phyloP scores from a whole-genome alignment of 2,888 invertebrate species.

The Caenorhabditis sinica region DNA sequence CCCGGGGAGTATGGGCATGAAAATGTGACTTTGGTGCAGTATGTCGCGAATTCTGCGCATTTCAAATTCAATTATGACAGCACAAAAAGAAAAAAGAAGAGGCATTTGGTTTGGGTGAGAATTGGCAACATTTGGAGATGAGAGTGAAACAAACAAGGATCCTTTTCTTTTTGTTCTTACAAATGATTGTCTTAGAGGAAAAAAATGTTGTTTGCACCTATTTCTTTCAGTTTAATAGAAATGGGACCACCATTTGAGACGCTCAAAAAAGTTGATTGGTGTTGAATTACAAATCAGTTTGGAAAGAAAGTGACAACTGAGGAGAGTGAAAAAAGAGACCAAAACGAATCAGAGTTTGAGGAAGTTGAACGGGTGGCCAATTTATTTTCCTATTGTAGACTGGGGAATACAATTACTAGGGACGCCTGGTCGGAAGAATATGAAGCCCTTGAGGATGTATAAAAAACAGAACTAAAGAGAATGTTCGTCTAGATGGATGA shows the following conservation, averaged over 20 bases:
- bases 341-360: not conserved
- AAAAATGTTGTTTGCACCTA: constrained; percentile 23
- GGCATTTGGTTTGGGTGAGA: constrained; percentile 28
- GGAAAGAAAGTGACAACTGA: not conserved
- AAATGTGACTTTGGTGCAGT: constrained; percentile 61
- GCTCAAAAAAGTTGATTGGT: constrained; percentile 47
- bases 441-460: constrained; percentile 2
- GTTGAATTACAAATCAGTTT: constrained; percentile 59
- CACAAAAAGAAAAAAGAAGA: constrained; percentile 43
- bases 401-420: constrained; percentile 10
- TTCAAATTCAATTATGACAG: constrained; percentile 61
- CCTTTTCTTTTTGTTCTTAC: too few relatives aligned
- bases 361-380: not conserved
- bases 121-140: constrained; percentile 3
- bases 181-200: not conserved
- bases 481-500: too few relatives aligned
- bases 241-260: not conserved
- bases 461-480: too few relatives aligned
- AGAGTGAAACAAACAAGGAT: constrained; percentile 10
- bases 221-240: constrained; percentile 3
- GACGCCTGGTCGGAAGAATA: not conserved
- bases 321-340: too few relatives aligned
- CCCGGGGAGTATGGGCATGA: constrained; percentile 37
- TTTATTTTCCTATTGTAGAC: not conserved
- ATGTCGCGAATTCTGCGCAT: constrained; percentile 59